Conservation (phyloP, 2,888 invertebrate species). For the Endotricha flammealis region DNA sequence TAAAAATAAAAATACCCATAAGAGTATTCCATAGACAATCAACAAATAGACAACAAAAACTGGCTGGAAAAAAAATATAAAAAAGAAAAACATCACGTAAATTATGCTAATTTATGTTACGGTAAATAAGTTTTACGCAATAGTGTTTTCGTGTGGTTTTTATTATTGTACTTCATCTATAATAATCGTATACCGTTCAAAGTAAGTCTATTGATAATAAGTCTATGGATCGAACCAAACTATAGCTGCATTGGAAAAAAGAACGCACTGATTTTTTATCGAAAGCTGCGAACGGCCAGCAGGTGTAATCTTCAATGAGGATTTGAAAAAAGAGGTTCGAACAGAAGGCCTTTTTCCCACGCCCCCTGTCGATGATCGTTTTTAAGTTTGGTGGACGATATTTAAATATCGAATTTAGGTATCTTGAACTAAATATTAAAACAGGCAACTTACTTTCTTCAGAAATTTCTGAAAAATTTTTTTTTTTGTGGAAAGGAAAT, state of each 20-base stretch:
- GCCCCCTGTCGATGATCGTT: constrained; percentile 59
- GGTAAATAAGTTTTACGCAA: too few species aligned
- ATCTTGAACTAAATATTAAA: too few species aligned
- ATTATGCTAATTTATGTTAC: too few species aligned
- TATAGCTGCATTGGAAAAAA: constrained; percentile 60
- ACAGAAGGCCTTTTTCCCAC: constrained; percentile 77
- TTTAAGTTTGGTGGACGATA: constrained; percentile 50
- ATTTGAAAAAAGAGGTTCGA: constrained; percentile 70
- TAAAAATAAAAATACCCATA: constrained; percentile 57
- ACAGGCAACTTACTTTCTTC: too few species aligned
- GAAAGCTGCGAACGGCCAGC: constrained; percentile 75
- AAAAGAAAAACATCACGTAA: too few species aligned
- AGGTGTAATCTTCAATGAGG: constrained; percentile 74
- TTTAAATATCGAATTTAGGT: constrained; percentile 25
- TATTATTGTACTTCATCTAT: too few species aligned
- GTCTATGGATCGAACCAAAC: constrained; percentile 37
- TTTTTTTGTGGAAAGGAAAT: too few species aligned
- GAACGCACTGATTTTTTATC: constrained; percentile 67
- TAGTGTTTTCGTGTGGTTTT: too few species aligned
- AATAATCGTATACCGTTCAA: too few species aligned
- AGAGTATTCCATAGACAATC: constrained; percentile 28
- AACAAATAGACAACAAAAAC: neutral
- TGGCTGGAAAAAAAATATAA: too few species aligned
- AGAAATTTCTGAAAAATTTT: too few species aligned
- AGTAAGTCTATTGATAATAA: too few species aligned